Base-by-base conservation (phyloP, 1,140 invertebrate genomes). In the Pogonus chalceus region DNA sequence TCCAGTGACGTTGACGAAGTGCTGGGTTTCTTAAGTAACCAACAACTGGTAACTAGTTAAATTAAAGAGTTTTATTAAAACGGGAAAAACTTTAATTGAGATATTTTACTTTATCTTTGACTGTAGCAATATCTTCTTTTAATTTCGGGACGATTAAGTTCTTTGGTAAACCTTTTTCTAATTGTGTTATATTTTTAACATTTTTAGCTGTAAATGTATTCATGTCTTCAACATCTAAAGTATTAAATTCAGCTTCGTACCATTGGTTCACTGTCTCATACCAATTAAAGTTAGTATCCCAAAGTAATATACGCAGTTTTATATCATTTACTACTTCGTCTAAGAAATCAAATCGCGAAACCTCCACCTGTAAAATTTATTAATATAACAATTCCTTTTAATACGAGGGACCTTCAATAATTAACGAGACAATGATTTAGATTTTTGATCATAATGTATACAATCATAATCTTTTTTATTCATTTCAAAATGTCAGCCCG, bases 1-100 rank as follows among this genome's bases (percentile, higher is more conserved):
- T 72, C 90, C 90, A 93, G 66, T 94, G 90, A 1, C 91, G 79
- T 24, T 78, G 72, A 55, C 82, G 79, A 24, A 91, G 65, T 16
- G 79, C 78, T 9, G 84, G 84, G 69, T 90, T 91, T 49, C 85
- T 79, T 16, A 92, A 66, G 52, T 83, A 85, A 7, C 79, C 76
- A 52, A 91, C 82, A 20, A 87, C 76, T 2, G 87, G 83, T 39
- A 92, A 66, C 79, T 86, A 63, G 22, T 65, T 58, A 59, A 53
- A 21, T 39, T 52, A 22, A 31, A n/a, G 20, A 49, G 51, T 53
- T 49, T 20, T 12, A 57, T 51, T 52, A 1, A 52, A 52, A 35
- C 16, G 35, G 2, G 26, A 31, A 7, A 31, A 31, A 31, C 26
- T 16, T 43, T 7, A 43, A 18, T 10, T 43, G 14, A 51, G 4